These are phyloP conservation scores for Oreochromis tanganicae DNA, from an alignment of 2,113 vertebrate species.

Conservation along the genomic window DNA sequence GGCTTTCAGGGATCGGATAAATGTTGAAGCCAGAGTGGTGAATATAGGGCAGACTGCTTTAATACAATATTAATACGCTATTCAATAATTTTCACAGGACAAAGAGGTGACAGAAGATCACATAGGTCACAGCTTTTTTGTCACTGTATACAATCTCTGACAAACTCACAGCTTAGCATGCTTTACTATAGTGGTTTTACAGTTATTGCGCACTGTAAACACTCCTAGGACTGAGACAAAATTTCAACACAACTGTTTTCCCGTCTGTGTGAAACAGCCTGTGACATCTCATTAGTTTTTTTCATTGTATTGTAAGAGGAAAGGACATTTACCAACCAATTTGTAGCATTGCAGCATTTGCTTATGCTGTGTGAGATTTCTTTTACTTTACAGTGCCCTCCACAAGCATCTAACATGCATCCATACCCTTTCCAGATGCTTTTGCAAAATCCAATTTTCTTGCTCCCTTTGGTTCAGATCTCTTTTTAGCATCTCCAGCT, in stretches of 20 bases:
- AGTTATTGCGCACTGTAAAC: not conserved
- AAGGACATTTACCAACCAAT: not conserved
- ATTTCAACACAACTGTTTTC: not conserved
- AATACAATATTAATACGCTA: not conserved
- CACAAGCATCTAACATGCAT: not conserved
- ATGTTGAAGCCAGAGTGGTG: not conserved
- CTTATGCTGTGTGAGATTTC: not conserved
- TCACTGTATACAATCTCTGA: not conserved
- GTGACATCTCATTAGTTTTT: not conserved
- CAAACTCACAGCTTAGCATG: not conserved
- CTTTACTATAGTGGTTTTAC: not conserved
- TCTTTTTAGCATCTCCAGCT: not conserved
- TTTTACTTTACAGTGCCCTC: not conserved
- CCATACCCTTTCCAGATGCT: not conserved
- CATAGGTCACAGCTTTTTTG: not conserved
- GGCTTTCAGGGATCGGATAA: not conserved
- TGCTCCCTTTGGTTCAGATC: not conserved
- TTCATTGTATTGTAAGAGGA: not conserved
- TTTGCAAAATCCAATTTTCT: not conserved
- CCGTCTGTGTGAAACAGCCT: not conserved
- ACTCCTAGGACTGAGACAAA: no score
- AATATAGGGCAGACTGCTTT: not conserved
- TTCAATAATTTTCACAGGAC: not conserved
- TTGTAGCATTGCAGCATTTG: not conserved
- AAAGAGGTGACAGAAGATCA: not conserved